Evolutionary conservation across 1,140 invertebrate species (phyloP), one percentile per base, ranked within the genome.

Genomic region (Pseudoatta argentina): DNA sequence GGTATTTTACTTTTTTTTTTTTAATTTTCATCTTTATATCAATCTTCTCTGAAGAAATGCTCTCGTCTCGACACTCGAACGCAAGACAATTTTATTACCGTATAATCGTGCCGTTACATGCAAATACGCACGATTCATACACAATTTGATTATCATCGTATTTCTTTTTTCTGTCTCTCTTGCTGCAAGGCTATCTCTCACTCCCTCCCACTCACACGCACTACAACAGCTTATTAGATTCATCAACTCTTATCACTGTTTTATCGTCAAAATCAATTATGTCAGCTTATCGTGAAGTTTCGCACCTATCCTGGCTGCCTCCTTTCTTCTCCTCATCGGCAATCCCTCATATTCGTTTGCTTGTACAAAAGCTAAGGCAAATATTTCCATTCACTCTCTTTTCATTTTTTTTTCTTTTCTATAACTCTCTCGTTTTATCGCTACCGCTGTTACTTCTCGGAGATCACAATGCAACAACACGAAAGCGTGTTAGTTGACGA

Each of bases 291-390:
- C 53, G 72, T 61, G 14, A 71, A 71, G 64, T 86, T 66, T 81
- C 85, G 55, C 55, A 48, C 14, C 59, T 14, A 59, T 64, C 63
- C 55, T 44, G 55, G 55, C 30, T 85, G 77, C 30, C 27, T 87
- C 57, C 59, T 73, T 72, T 64, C 69, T 53, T 18, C n/a, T 55
- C 10, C 34, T 67, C 83, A 64, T 73, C 53, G 7, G 10, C 61
- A 51, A 63, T 73, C 83, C 72, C 51, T 76, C 75, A 73, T 77
- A 51, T 24, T 61, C 10, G 63, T 88, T 87, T 67, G 88, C 87
- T 92, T 90, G 91, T 94, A 94, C 91, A 94, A 94, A 94, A 93
- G 89, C 91, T 93, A 94, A 94, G 93, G 93, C 93, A 94, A 93
- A 89, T 87, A 86, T 86, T 69, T 59, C 21, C 61, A 66, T 85